Conservation (phyloP, 2,113 vertebrate species). For the Columba livia region DNA sequence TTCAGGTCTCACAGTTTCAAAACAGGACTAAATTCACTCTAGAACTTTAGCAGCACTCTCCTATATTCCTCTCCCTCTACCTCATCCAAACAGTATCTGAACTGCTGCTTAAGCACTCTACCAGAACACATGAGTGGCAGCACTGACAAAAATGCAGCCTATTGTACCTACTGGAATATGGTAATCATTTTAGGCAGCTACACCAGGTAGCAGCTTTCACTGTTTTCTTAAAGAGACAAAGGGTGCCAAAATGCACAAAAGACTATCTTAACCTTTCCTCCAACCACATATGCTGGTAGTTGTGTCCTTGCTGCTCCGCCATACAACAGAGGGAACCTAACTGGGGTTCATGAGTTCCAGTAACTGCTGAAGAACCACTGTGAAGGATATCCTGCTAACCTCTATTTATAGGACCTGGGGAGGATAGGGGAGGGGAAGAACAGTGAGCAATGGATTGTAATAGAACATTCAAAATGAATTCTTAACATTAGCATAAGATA, state of each 20-base stretch:
- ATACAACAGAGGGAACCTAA: background rate
- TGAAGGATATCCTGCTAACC: slow-evolving; percentile 31
- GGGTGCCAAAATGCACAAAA: background rate
- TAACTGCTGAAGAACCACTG: background rate
- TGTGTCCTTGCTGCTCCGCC: background rate
- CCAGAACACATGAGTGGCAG: background rate
- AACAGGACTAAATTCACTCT: background rate
- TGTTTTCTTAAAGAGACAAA: background rate
- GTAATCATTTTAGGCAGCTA: background rate
- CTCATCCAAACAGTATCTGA: background rate
- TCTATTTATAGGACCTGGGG: slow-evolving; percentile 32
- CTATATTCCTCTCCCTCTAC: background rate
- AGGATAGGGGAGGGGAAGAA: background rate
- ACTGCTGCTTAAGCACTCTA: background rate
- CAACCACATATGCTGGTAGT: background rate
- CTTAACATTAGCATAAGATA: background rate
- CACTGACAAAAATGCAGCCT: background rate
- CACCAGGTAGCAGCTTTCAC: background rate
- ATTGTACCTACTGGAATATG: background rate
- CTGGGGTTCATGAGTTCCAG: background rate
- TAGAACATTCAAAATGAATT: background rate
- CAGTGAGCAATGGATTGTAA: background rate
- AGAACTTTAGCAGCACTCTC: background rate
- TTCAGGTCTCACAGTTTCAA: background rate
- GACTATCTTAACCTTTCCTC: background rate